Evolutionary conservation across 2,113 vertebrate species (phyloP).

Genomic region (Papio anubis): DNA sequence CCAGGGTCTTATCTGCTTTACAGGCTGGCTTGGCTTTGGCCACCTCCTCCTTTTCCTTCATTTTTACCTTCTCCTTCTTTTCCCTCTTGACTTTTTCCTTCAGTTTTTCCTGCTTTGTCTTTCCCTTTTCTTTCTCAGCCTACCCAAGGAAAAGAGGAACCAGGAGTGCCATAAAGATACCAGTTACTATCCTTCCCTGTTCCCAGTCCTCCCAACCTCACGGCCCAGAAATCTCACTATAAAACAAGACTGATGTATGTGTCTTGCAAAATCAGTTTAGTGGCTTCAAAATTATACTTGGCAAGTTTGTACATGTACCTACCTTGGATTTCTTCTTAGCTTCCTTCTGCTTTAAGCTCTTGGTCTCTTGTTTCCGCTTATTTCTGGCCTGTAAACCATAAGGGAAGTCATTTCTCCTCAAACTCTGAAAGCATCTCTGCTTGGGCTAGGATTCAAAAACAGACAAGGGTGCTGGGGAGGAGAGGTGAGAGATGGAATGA

Average conservation of each 20-base stretch:
- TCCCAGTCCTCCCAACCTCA: neutral
- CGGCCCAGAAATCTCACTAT: neutral
- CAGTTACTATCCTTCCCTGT: neutral
- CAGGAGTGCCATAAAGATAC: neutral
- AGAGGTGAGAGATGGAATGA: constrained; percentile 56
- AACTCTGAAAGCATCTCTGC: constrained; percentile 65
- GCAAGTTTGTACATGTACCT: neutral
- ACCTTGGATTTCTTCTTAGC: constrained; percentile 92
- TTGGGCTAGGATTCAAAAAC: constrained; percentile 49
- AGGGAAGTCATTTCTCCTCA: constrained; percentile 71
- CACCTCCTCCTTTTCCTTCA: constrained; percentile 88
- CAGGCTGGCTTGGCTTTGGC: constrained; percentile 72
- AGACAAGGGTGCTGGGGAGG: constrained; percentile 35
- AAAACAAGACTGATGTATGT: neutral
- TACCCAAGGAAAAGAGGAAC: constrained; percentile 34
- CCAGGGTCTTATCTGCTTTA: constrained; percentile 87
- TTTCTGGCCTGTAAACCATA: constrained; percentile 89
- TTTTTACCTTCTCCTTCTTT: constrained; percentile 88
- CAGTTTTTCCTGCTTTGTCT: constrained; percentile 76
- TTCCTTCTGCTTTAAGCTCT: constrained; percentile 88
- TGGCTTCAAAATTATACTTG: constrained; percentile 35
- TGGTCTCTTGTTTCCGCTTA: constrained; percentile 92
- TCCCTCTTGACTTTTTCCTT: constrained; percentile 85
- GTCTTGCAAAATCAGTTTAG: neutral
- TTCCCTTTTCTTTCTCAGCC: constrained; percentile 76